Evolutionary conservation across 2,888 invertebrate species (phyloP), one percentile per base, ranked within the genome.

Genomic region (Brachyptera putata): DNA sequence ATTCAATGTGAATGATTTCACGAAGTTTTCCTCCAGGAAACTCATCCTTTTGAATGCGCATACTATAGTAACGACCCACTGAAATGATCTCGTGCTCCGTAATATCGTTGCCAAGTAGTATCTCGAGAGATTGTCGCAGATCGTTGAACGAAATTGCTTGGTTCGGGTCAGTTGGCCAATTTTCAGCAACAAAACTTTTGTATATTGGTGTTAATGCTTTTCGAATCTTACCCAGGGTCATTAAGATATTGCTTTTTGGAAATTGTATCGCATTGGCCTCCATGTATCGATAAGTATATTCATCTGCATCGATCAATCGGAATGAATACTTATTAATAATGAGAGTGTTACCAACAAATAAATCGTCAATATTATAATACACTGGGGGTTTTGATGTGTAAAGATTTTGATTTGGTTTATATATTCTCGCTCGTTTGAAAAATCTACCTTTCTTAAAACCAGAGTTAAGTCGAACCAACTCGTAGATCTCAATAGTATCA

Each of bases 201-300:
- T 89, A 91, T 26, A 83, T 81, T 0, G 84, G 80, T 58, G 79
- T 81, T 58, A 91, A 70, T n/a, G 78, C 80, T 61, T 86, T 81
- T 5, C 86, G 80, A 16, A 92, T 79, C 75, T 90, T 90, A 41
- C 82, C 79, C 83, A 91, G 84, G 63, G 91, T 87, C 11, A 83
- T 66, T 30, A 83, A 79, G 18, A 87, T 78, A 68, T 91, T 85
- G 1, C 91, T 82, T 76, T 86, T 85, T 0, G 86, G 85, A 72
- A 86, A 92, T 89, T 87, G 69, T 60, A 82, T 75, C 60, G 83
- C 77, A 73, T 93, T 80, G 7, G 86, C 71, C 73, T 95, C 95
- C 93, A 95, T 87, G 70, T 91, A 95, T 41, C 87, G 81, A 55
- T 94, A 75, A 0, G 92, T 89, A 70, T 91, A 95, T 69, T 91